phyloP scores from a whole-genome alignment of 2,797 vertebrate genomes.

The Huso huso region DNA sequence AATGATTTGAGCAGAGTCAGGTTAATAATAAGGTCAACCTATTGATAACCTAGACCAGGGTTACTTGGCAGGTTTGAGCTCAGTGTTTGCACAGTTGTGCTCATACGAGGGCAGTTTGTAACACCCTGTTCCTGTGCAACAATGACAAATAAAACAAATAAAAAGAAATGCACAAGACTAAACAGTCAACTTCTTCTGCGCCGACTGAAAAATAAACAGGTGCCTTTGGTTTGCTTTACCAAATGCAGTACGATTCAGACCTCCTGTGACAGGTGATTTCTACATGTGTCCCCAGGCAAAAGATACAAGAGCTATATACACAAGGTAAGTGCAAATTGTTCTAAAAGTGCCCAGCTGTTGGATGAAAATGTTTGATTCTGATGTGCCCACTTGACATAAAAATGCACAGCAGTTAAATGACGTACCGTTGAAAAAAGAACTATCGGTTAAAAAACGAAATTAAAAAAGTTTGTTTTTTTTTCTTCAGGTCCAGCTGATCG shows the following conservation, averaged over 20 bases:
- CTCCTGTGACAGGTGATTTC: slow-evolving; percentile 26
- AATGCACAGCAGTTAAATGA: slow-evolving; percentile 43
- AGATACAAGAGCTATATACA: slow-evolving; percentile 29
- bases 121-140: slow-evolving; percentile 14
- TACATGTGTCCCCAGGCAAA: slow-evolving; percentile 19
- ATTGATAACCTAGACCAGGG: slow-evolving; percentile 3
- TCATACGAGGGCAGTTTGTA: slow-evolving; percentile 18
- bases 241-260: slow-evolving; percentile 11
- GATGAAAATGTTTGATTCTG: slow-evolving; percentile 32
- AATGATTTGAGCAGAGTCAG: neutral
- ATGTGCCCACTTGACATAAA: slow-evolving; percentile 37
- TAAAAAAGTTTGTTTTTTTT: slow-evolving; percentile 37
- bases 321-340: slow-evolving; percentile 37
- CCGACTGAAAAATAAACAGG: slow-evolving; percentile 11
- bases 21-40: slow-evolving; percentile 1
- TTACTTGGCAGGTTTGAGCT: neutral
- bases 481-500: slow-evolving; percentile 30
- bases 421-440: slow-evolving; percentile 28
- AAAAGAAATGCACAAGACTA: slow-evolving; percentile 2
- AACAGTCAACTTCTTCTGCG: neutral
- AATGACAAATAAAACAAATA: slow-evolving; percentile 7
- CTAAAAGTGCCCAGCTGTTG: slow-evolving; percentile 42
- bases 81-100: slow-evolving; percentile 17
- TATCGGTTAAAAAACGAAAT: slow-evolving; percentile 31
- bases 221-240: slow-evolving; percentile 15